These are phyloP conservation scores for Polydrusus pterygomalis DNA, from an alignment of 2,888 invertebrate species.

Conservation along the genomic window DNA sequence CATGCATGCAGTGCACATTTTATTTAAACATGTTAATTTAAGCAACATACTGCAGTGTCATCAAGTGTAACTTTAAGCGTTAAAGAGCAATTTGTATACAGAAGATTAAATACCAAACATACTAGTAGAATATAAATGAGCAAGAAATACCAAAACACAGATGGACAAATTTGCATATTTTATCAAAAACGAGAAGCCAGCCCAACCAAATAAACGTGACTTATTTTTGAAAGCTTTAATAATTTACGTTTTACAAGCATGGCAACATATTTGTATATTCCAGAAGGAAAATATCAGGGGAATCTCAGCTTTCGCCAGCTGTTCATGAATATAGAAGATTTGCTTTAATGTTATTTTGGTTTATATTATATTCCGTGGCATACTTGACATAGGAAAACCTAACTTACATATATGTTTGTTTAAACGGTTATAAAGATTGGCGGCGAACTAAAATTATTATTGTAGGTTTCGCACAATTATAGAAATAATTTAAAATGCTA, in stretches of 20 bases:
- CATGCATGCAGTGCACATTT: neutral
- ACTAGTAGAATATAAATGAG: constrained; percentile 29
- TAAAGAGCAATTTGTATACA: constrained; percentile 22
- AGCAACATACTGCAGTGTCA: neutral
- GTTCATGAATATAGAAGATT: constrained; percentile 27
- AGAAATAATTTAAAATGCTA: no score
- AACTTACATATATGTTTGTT: no score
- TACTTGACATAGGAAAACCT: neutral
- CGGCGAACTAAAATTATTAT: no score
- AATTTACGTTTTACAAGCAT: constrained; percentile 26
- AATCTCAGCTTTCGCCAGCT: constrained; percentile 31
- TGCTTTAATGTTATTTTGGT: constrained; percentile 16
- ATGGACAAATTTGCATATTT: constrained; percentile 32
- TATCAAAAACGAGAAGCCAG: constrained; percentile 37
- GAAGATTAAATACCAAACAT: constrained; percentile 27
- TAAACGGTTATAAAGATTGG: no score
- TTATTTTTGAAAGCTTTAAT: constrained; percentile 42
- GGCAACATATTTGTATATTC: constrained; percentile 33
- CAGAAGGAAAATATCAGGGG: constrained; percentile 24
- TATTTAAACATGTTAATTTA: neutral
- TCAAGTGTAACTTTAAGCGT: neutral
- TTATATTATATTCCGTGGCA: constrained; percentile 14
- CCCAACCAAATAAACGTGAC: constrained; percentile 40
- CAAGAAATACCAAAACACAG: constrained; percentile 26
- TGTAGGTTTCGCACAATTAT: no score